A percentile compares a stretch with the other conserved stretches of the same genome.
These are phyloP conservation scores for Thermophis baileyi DNA, from an alignment of 2,113 vertebrate genomes.

Conservation along the genomic window DNA sequence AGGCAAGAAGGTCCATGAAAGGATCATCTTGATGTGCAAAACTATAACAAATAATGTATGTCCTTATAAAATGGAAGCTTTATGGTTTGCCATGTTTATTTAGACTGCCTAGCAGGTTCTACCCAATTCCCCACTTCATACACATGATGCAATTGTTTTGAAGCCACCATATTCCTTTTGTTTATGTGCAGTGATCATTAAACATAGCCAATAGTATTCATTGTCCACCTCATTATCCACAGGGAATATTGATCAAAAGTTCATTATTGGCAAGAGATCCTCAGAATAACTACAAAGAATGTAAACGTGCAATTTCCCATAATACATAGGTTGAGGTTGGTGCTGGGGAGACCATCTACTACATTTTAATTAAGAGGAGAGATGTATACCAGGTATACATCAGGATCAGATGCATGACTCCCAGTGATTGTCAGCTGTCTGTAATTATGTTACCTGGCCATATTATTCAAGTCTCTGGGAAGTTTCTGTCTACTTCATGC, in stretches of 20 bases:
- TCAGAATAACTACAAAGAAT: background rate
- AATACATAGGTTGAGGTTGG: background rate
- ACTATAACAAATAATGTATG: background rate
- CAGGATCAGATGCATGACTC: background rate
- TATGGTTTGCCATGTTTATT: background rate
- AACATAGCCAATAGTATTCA: background rate
- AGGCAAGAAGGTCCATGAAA: background rate
- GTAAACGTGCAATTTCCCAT: background rate
- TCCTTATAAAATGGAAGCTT: background rate
- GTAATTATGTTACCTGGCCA: background rate
- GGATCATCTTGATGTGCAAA: background rate
- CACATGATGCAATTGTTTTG: background rate
- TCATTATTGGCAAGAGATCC: background rate
- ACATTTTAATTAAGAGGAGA: background rate
- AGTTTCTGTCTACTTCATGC: background rate
- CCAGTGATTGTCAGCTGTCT: background rate
- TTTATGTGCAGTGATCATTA: background rate
- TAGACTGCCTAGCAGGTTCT: background rate
- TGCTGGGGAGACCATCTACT: background rate
- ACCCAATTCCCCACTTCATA: background rate
- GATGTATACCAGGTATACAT: background rate
- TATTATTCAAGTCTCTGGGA: background rate
- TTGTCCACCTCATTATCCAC: background rate
- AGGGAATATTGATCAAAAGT: background rate
- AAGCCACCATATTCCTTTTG: background rate